Conservation (phyloP, 2,113 vertebrate species). For the Murina feae region DNA sequence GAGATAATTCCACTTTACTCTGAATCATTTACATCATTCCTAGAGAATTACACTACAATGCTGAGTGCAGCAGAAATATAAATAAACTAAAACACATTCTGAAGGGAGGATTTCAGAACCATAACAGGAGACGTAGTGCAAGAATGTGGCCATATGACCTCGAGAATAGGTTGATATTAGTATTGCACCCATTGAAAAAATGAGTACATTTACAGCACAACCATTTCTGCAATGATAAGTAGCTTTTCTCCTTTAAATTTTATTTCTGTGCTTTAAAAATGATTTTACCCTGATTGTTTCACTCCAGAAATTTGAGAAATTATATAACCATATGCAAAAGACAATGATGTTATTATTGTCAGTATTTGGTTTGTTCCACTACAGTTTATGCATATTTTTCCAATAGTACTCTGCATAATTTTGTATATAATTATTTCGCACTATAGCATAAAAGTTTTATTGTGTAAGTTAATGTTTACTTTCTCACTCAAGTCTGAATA, state of each 20-base stretch:
- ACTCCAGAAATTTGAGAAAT: neutral
- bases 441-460: neutral
- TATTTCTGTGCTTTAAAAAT: neutral
- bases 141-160: neutral
- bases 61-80: neutral
- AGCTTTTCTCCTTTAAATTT: neutral
- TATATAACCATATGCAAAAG: neutral
- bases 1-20: neutral
- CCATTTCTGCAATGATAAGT: neutral
- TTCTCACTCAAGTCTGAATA: neutral
- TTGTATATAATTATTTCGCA: neutral
- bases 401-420: neutral
- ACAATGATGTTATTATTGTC: neutral
- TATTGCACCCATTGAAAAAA: neutral
- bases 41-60: conserved; percentile 27
- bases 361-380: neutral
- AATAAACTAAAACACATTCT: neutral
- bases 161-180: neutral
- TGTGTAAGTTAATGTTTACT: neutral
- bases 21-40: neutral
- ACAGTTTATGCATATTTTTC: neutral
- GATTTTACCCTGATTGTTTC: neutral
- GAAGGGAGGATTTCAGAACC: neutral
- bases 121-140: neutral
- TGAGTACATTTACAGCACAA: neutral